These are phyloP conservation scores for Typhlichthys subterraneus DNA, from an alignment of 2,797 vertebrate genomes.

Conservation along the genomic window DNA sequence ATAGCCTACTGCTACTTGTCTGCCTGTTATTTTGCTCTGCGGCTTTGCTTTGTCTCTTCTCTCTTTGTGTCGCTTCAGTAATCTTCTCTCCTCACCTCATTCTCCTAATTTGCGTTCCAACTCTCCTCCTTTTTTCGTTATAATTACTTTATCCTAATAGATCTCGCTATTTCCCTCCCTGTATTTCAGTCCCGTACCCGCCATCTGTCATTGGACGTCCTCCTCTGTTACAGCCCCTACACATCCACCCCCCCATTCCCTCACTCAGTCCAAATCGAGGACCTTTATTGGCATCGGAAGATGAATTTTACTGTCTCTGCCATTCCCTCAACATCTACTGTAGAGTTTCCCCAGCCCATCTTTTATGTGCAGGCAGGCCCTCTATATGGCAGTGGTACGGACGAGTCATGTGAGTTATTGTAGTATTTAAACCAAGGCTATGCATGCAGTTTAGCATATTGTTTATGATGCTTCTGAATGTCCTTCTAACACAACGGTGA, in stretches of 20 bases:
- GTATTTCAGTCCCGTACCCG: constrained; percentile 59
- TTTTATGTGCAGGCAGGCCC: constrained; percentile 1
- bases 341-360: constrained; percentile 5
- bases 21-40: neutral
- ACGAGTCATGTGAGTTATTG: constrained; percentile 12
- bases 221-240: constrained; percentile 32
- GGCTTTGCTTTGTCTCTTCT: constrained; percentile 11
- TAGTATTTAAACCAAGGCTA: constrained; percentile 36
- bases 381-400: constrained; percentile 21
- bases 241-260: constrained; percentile 54
- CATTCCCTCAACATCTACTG: constrained; percentile 22
- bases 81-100: neutral
- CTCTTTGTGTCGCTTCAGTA: constrained; percentile 12
- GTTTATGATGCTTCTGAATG: constrained; percentile 26
- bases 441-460: constrained; percentile 38
- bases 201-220: constrained; percentile 68
- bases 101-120: neutral
- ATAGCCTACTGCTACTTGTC: no score
- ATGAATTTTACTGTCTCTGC: constrained; percentile 56
- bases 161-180: constrained; percentile 39
- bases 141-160: constrained; percentile 53
- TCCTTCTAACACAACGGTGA: no score
- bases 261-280: constrained; percentile 61
- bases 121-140: constrained; percentile 49
- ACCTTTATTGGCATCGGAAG: constrained; percentile 71